Conservation (phyloP, 2,888 invertebrate genomes). For the Asteroscopus sphinx region DNA sequence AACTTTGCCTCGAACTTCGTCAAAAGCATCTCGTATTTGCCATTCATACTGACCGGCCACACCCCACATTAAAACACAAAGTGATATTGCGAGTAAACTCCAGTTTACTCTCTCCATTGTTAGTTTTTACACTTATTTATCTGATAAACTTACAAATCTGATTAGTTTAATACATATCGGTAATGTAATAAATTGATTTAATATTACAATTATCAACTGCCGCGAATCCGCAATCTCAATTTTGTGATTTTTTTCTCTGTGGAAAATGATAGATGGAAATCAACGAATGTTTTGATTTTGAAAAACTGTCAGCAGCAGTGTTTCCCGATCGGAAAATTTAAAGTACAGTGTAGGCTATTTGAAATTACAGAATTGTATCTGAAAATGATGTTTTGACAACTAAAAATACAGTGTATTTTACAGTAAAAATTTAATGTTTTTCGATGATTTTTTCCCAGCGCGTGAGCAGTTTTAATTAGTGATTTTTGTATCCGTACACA, state of each 20-base stretch:
- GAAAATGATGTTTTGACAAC: too few species aligned
- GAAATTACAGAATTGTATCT: too few species aligned
- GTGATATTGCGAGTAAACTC: constrained; percentile 75
- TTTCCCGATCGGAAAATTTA: too few species aligned
- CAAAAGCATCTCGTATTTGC: constrained; percentile 97
- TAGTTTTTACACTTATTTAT: constrained; percentile 42
- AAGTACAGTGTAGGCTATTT: too few species aligned
- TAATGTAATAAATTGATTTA: neutral
- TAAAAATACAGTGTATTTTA: too few species aligned
- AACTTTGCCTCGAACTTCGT: constrained; percentile 95
- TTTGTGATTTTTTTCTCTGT: too few species aligned
- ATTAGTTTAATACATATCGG: constrained; percentile 43
- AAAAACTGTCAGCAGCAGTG: too few species aligned
- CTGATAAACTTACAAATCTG: constrained; percentile 28
- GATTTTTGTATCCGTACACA: too few species aligned
- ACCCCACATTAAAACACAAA: constrained; percentile 88
- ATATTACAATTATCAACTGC: constrained; percentile 8
- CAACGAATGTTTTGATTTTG: too few species aligned
- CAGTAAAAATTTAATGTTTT: too few species aligned
- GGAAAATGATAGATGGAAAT: too few species aligned
- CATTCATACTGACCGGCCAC: constrained; percentile 97
- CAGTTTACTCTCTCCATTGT: constrained; percentile 79
- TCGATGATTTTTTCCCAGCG: neutral
- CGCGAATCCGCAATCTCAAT: neutral
- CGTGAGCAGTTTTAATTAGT: too few species aligned